Percentiles rank a stretch among this genome's conserved stretches.
These are phyloP conservation scores for Otolemur garnettii DNA, from an alignment of 2,113 vertebrate genomes.

Conservation along the genomic window DNA sequence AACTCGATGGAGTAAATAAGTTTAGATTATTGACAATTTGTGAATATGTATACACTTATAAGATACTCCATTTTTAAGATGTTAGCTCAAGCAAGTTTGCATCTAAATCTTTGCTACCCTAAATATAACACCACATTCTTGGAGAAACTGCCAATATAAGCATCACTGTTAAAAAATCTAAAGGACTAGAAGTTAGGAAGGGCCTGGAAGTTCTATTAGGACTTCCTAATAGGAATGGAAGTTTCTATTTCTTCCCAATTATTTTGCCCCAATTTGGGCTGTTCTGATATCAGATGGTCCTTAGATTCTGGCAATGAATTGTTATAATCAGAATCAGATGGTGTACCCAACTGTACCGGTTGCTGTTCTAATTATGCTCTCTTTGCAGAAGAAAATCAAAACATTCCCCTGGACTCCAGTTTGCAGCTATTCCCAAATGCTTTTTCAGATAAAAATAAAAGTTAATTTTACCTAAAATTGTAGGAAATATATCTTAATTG, in stretches of 20 bases:
- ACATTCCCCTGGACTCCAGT: background rate
- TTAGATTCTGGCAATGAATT: background rate
- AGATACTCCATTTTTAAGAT: background rate
- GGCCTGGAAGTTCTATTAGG: no score
- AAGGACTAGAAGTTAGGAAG: background rate
- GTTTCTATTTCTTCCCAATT: background rate
- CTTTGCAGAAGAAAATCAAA: constrained; percentile 27
- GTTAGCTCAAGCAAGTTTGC: background rate
- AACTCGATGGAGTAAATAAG: background rate
- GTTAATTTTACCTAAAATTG: constrained; percentile 1
- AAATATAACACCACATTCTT: background rate
- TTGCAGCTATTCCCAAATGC: background rate
- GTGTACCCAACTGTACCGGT: background rate
- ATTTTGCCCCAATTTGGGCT: background rate
- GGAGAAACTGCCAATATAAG: background rate
- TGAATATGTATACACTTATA: background rate
- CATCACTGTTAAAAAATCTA: background rate
- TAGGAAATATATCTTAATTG: background rate
- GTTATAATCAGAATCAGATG: background rate
- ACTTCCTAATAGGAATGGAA: background rate
- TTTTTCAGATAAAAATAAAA: constrained; percentile 1
- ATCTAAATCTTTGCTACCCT: background rate
- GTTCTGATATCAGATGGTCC: constrained; percentile 3
- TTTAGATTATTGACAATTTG: background rate
- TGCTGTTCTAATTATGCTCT: background rate